Evolutionary conservation across 2,888 invertebrate genomes (phyloP), one percentile per base, ranked within the genome.

Genomic region (Pandemis corylana): DNA sequence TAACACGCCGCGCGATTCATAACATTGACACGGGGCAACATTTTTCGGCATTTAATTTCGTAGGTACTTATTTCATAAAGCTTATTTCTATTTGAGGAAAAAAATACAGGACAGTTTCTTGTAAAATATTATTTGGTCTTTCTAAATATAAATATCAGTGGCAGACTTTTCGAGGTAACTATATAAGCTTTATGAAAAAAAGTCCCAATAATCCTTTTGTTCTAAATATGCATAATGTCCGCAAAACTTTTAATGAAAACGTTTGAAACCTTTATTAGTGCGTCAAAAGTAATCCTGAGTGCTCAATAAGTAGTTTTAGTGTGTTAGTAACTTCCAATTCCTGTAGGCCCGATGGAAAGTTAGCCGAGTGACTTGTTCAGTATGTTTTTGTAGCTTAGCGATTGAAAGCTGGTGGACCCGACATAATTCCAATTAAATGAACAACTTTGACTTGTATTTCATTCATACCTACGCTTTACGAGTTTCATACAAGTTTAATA

Each of bases 391-490:
- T 13, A 64, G 46, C 64, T 64, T 20, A 46, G 44, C 10, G 44
- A 20, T 46, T 64, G 64, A 63, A 65, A 65, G 66, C 66, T 66
- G 41, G n/a, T 51, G 46, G 51, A 36, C n/a, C 66, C 28, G 51
- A 20, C 41, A 36, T 28, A 66, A 66, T 51, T 51, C 9, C 44
- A 64, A 44, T 64, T 20, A 46, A 46, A 46, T 20, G 44, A 46
- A 10, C 64, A 12, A 64, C 20, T 20, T 44, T 64, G 5, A 12
- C n/a, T 63, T 63, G n/a, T 44, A 15, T 56, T 13, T 53, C 53
- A 56, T 20, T 56, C 56, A 56, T 1, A 7, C 20, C 1, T n/a
- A 51, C n/a, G 7, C 51, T n/a, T 51, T n/a, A 13, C n/a, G 6
- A 7, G 13, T 51, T 13, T 51, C 51, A 51, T n/a, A 51, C n/a